Base-by-base conservation (phyloP, 2,888 invertebrate species). In the Gisinianus flammeolus region DNA sequence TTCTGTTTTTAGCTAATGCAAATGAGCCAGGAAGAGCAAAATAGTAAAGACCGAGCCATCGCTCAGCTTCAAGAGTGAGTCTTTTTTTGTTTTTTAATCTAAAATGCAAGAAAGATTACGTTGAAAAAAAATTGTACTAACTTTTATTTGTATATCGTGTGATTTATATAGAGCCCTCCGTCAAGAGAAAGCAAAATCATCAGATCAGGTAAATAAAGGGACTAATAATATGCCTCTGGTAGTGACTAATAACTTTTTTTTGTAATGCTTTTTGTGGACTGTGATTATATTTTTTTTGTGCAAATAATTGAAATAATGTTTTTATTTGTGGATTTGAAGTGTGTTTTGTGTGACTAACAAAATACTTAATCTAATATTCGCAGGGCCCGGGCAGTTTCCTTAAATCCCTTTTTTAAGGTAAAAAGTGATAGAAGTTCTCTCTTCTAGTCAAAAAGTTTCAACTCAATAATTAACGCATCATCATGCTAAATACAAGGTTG, bases 1-100 rank as follows among this genome's bases (percentile, higher is more conserved):
- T 35, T 35, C 35, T 35, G 12, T 8, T 35, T 56, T 10, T 56
- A 44, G 87, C 89, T 96, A 82, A 93, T 96, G 86, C 94, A 95
- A 88, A 95, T 95, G 94, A 94, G 94, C 85, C 96, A 96, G 86
- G 96, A 96, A 87, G 95, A 96, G 87, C 95, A 95, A 87, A 95
- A 95, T 86, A 90, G 93, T 85, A 96, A 96, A 88, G 96, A 96
- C 87, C 95, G 95, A 88, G 92, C 93, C 87, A 95, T 96, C 85
- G 92, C 93, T 90, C 95, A 96, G 87, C 90, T 96, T 87, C 94
- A 95, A 90, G 94, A 95, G 96, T 96, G 86, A 90, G 93, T 91
- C 80, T 81, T 44, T 33, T n/a, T 24, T 64, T n/a, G 2, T 19
- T 62, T 64, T 19, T 24, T n/a, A n/a, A 12, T 64, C 16, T 30